Base-by-base conservation (phyloP, 2,888 invertebrate genomes). In the Muschampia plurimacula region DNA sequence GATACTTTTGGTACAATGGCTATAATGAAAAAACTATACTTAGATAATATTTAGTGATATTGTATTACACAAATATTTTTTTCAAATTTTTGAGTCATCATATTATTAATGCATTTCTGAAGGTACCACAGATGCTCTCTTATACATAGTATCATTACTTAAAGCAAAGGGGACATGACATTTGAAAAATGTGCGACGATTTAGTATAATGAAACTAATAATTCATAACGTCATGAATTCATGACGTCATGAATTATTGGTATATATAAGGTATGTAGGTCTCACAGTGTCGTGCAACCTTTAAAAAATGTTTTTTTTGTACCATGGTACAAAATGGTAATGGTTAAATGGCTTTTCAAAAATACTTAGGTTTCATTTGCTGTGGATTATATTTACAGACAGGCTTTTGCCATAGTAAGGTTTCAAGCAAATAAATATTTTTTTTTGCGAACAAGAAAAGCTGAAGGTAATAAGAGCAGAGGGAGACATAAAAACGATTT, bases 131-230 rank as follows among this genome's bases (percentile, higher is more conserved):
- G 68, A 60, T 39, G 39, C 46, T 49, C n/a, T 22, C 22, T 0
- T 22, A 22, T 22, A 22, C 22, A 22, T 22, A 22, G 22, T 46
- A 6, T n/a, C 74, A 75, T 76, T 77, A 74, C 67, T 65, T 57
- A 67, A 68, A 68, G 69, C 74, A 77, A 73, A 74, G 74, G 67
- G 62, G 75, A 76, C 76, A 65, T 79, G 83, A 81, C 84, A 75
- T 79, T 77, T 85, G 82, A 86, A 83, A 85, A 85, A 87, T 84
- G 81, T 76, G 74, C 64, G 64, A 68, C 81, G 81, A 85, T 84
- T 84, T 80, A 76, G 67, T 77, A 74, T 79, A 84, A 85, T 81
- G 82, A 75, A 77, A 72, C 79, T 81, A 79, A 84, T 85, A 82
- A 80, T 77, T 85, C 84, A 22, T 22, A 1, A 22, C 22, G 22